Base-by-base conservation (phyloP, 2,113 vertebrate species). In the Caracal caracal region DNA sequence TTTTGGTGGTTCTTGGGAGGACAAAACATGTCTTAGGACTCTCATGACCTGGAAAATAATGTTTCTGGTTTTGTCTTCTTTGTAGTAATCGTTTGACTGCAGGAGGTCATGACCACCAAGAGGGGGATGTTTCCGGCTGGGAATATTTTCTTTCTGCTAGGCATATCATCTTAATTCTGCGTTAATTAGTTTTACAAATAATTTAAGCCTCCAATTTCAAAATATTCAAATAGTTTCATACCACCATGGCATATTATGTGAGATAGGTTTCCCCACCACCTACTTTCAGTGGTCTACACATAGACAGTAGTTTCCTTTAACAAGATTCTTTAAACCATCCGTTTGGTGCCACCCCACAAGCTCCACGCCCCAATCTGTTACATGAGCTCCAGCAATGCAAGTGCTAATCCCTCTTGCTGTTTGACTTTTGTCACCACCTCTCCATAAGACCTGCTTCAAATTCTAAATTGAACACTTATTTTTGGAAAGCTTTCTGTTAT, bases 401-500 rank as follows among this genome's bases (percentile, higher is more conserved):
- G 51, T 30, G 40, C 30, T 12, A 26, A 33, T 90, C 75, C 33
- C 24, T 33, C 76, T 81, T 66, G 59, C 6, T 35, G 56, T 19
- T 93, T 73, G 53, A 90, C 80, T 88, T 66, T 71, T 73, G 71
- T 94, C 24, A 47, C 28, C 30, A 78, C 19, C 37, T 83, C 79
- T 53, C n/a, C 10, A 11, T 85, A 43, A 59, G 53, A 71, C 81
- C 35, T 82, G 37, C 66, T 81, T 71, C 40, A 37, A 76, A 81
- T 66, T 96, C 43, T 43, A 79, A 95, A 35, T 63, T 79, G 43
- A 88, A 84, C 33, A 84, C 13, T 75, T 70, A 19, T 49, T 79
- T 79, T 95, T 82, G n/a, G 81, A 43, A 97, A 84, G 6, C 40
- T 65, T 86, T 88, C 53, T 30, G 3, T 53, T 86, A 78, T 84